Percentiles rank a stretch among this genome's conserved stretches.
Evolutionary conservation across 2,888 invertebrate genomes (phyloP).

Genomic region (Tanypteryx hageni): DNA sequence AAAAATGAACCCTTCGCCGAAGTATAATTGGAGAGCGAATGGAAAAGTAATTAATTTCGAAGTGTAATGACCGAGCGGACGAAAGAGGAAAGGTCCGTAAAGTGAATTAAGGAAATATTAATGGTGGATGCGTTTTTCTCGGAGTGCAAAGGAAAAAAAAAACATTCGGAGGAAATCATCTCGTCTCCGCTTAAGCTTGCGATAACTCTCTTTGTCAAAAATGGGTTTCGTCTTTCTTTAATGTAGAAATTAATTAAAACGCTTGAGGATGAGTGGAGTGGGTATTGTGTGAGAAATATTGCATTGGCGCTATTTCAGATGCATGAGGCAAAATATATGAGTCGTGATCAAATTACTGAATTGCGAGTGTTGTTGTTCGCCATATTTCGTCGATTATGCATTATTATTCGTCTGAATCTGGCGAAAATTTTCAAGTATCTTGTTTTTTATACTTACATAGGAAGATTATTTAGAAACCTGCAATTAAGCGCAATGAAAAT

Average conservation of each 20-base stretch:
- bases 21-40: conserved; percentile 41
- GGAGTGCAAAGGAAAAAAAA: not conserved
- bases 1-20: not conserved
- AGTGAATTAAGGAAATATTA: conserved; percentile 26
- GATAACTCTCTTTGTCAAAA: not conserved
- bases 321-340: not conserved
- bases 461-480: too few species aligned
- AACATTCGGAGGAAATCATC: not conserved
- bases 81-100: not conserved
- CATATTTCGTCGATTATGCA: too few species aligned
- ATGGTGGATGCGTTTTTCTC: not conserved
- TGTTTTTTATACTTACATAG: too few species aligned
- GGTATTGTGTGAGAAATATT: too few species aligned
- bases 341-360: not conserved
- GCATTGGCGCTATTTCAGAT: not conserved
- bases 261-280: not conserved
- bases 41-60: conserved; percentile 31
- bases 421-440: too few species aligned
- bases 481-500: too few species aligned
- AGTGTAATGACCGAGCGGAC: conserved; percentile 3
- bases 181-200: not conserved
- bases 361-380: too few species aligned
- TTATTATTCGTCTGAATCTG: too few species aligned
- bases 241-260: conserved; percentile 19
- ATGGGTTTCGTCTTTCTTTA: not conserved